Conservation (phyloP, 1,140 invertebrate genomes). For the Drosophila watanabei region DNA sequence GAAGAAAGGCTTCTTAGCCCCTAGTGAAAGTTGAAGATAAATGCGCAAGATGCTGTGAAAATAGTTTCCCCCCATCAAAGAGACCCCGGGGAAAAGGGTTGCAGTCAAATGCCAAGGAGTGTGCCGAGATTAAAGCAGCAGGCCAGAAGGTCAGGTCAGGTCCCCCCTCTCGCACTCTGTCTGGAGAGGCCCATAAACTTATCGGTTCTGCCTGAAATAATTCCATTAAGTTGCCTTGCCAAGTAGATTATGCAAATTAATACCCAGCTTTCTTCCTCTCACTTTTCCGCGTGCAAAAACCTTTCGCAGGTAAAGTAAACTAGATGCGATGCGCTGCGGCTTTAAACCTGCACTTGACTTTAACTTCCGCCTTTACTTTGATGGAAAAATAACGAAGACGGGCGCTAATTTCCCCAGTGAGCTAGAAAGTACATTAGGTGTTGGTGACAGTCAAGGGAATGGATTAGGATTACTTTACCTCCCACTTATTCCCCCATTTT, state of each 20-base stretch:
- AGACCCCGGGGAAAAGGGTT: conserved; percentile 2
- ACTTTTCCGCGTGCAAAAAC: neutral
- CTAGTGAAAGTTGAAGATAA: conserved; percentile 16
- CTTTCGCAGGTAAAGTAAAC: neutral
- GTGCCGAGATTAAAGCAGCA: conserved; percentile 18
- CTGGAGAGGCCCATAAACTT: conserved; percentile 10
- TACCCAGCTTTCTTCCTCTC: neutral
- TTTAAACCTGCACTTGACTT: conserved; percentile 7
- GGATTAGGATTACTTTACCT: neutral
- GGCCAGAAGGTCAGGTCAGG: conserved; percentile 9
- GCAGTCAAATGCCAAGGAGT: conserved; percentile 10
- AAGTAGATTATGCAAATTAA: conserved; percentile 29
- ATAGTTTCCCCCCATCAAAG: conserved; percentile 30
- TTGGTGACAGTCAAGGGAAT: neutral
- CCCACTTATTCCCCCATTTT: neutral
- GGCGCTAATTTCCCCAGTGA: neutral
- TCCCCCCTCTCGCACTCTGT: neutral
- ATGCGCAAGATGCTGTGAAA: conserved; percentile 21
- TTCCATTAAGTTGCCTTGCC: conserved; percentile 14
- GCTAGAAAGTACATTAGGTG: neutral
- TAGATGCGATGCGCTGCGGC: too few relatives aligned
- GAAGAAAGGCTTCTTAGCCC: neutral
- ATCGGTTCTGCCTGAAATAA: conserved; percentile 24
- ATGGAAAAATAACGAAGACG: neutral
- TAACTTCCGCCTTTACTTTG: too few relatives aligned